These are phyloP conservation scores for Capitulum mitella DNA, from an alignment of 2,888 invertebrate genomes.

Conservation along the genomic window DNA sequence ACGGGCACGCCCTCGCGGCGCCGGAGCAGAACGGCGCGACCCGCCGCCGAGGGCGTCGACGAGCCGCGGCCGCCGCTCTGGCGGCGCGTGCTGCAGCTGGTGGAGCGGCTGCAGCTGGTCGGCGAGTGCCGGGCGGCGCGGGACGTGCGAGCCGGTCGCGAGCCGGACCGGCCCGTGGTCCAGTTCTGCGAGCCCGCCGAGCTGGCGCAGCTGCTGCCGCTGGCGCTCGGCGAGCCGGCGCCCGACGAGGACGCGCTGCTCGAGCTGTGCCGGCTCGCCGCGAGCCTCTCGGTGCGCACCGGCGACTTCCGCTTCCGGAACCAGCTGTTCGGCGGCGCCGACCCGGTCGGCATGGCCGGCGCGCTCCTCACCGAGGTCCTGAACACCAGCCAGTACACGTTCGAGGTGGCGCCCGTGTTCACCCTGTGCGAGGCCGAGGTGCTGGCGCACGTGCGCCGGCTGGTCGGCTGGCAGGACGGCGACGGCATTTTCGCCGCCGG, in stretches of 20 bases:
- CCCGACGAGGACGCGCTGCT: not conserved
- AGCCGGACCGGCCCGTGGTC: not conserved
- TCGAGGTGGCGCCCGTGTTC: slow-evolving; percentile 72
- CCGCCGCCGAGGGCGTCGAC: no score
- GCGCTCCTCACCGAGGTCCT: slow-evolving; percentile 68
- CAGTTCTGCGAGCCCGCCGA: not conserved
- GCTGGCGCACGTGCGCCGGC: slow-evolving; percentile 41
- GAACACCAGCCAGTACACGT: slow-evolving; percentile 77
- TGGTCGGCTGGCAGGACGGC: slow-evolving; percentile 43
- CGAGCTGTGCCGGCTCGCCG: not conserved
- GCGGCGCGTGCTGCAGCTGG: not conserved
- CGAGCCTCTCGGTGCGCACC: slow-evolving; percentile 30
- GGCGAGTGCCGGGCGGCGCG: not conserved
- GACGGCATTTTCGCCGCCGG: slow-evolving; percentile 74
- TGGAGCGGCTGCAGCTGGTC: not conserved
- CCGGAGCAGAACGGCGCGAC: no score
- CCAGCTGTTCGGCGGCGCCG: slow-evolving; percentile 46
- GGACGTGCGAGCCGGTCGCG: not conserved
- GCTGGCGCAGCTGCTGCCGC: not conserved
- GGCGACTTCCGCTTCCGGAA: slow-evolving; percentile 36
- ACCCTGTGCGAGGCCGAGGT: slow-evolving; percentile 63
- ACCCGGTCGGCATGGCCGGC: slow-evolving; percentile 65
- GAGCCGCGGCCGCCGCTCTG: not conserved
- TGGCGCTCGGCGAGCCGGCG: not conserved
- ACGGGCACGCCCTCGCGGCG: no score